phyloP scores from a whole-genome alignment of 1,140 invertebrate species.

The Goniozus legneri region DNA sequence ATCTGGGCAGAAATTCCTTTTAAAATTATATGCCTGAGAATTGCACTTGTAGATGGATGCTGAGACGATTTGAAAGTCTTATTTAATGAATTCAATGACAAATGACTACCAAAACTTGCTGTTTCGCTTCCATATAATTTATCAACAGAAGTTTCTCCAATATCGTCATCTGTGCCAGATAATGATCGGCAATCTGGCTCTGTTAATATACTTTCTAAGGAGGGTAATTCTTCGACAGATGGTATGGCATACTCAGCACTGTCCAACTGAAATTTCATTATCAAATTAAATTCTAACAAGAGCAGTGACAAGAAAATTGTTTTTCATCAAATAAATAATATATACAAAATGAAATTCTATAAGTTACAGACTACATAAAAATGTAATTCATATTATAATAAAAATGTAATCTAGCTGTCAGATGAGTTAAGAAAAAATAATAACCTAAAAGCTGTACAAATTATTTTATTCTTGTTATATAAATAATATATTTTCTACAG shows the following conservation, averaged over 20 bases:
- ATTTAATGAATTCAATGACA: conserved; percentile 47
- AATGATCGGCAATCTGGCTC: conserved; percentile 65
- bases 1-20: conserved; percentile 85
- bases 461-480: too few relatives aligned
- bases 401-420: too few relatives aligned
- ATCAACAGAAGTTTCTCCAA: conserved; percentile 33
- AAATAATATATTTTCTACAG: too few relatives aligned
- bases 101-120: conserved; percentile 45
- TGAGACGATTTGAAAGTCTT: conserved; percentile 47
- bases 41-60: conserved; percentile 62
- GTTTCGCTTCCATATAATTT: conserved; percentile 46
- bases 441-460: too few relatives aligned
- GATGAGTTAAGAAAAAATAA: too few relatives aligned
- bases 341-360: too few relatives aligned
- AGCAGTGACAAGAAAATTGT: too few relatives aligned
- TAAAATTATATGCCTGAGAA: conserved; percentile 76
- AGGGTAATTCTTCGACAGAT: conserved; percentile 70
- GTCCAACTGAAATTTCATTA: conserved; percentile 70
- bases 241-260: conserved; percentile 83
- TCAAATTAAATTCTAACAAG: too few relatives aligned
- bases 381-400: too few relatives aligned
- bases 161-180: conserved; percentile 60
- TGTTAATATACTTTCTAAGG: conserved; percentile 81
- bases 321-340: too few relatives aligned
- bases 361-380: too few relatives aligned